Base-by-base conservation (phyloP, 2,113 vertebrate genomes). In the Dendrocopos noguchii region DNA sequence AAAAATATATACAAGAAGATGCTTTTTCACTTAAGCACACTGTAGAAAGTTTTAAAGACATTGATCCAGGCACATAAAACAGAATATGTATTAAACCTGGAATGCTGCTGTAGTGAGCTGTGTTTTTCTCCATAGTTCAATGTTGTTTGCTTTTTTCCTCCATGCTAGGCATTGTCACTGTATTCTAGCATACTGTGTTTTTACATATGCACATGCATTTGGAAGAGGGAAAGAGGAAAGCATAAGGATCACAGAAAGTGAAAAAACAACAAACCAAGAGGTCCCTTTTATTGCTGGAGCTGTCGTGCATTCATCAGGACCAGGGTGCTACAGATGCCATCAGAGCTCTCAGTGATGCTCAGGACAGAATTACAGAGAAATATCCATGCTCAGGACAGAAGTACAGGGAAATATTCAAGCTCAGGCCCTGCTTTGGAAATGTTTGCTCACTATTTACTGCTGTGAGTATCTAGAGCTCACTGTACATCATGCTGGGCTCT, bases 1-100 rank as follows among this genome's bases (percentile, higher is more conserved):
- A 91, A 94, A 92, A 97, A 80, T 84, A 87, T 66, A 46, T 13
- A 25, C 56, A 68, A 93, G 84, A 88, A 87, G 31, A 91, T 85
- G 25, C 1, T 3, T 89, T 79, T 84, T 80, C 50, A 93, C 95
- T 95, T 73, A 34, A 85, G 91, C 42, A 68, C 56, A 74, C 55
- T 94, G 55, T 47, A 66, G 60, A 86, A 93, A 91, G 59, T 92
- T 94, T 87, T 52, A 10, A 91, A 87, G 80, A 36, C 72, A 66
- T 50, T 85, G 44, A 52, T 15, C 27, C 15, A 56, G 39, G 11
- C 66, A 55, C 7, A 10, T 60, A 61, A 84, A 94, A 39, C 5
- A 39, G 39, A 77, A 39, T 13, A 17, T 22, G 15, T 22, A 74
- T 80, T 88, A 46, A 68, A 90, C 19, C 27, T 60, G 66, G 15